Conservation (phyloP, 2,113 vertebrate species). For the Smithornis capensis region DNA sequence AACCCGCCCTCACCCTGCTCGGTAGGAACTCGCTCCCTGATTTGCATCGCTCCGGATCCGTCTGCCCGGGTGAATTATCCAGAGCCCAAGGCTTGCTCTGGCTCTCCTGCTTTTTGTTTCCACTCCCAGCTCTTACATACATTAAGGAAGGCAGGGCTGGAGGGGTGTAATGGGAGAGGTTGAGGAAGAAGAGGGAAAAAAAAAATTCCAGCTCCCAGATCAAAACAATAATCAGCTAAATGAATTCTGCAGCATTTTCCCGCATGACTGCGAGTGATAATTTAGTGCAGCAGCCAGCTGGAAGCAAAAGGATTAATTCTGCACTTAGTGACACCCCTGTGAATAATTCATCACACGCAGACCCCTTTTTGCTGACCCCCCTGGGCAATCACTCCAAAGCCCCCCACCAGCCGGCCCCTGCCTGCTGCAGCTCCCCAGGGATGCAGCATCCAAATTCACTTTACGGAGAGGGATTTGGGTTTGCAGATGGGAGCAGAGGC, state of each 20-base stretch:
- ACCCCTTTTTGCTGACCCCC: conserved; percentile 68
- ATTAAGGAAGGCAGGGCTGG: background rate
- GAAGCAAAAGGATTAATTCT: conserved; percentile 89
- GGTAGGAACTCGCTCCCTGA: background rate
- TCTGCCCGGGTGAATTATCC: background rate
- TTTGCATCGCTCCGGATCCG: background rate
- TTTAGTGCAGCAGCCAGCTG: conserved; percentile 89
- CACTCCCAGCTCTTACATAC: conserved; percentile 24
- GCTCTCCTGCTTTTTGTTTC: conserved; percentile 48
- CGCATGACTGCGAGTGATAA: conserved; percentile 85
- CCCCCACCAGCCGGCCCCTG: conserved; percentile 43
- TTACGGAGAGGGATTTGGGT: background rate
- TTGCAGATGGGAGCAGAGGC: background rate
- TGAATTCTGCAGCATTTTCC: conserved; percentile 89
- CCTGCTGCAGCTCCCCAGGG: fast-evolving
- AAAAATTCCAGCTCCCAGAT: conserved; percentile 59
- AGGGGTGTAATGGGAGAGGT: background rate
- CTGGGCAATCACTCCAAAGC: conserved; percentile 73
- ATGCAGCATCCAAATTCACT: background rate
- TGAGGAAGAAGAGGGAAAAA: background rate
- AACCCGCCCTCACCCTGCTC: background rate
- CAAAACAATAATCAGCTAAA: conserved; percentile 87
- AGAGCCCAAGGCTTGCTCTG: background rate
- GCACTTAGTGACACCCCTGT: conserved; percentile 81
- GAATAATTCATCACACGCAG: conserved; percentile 85